Conservation (phyloP, 2,888 invertebrate species). For the Dryococelus australis region DNA sequence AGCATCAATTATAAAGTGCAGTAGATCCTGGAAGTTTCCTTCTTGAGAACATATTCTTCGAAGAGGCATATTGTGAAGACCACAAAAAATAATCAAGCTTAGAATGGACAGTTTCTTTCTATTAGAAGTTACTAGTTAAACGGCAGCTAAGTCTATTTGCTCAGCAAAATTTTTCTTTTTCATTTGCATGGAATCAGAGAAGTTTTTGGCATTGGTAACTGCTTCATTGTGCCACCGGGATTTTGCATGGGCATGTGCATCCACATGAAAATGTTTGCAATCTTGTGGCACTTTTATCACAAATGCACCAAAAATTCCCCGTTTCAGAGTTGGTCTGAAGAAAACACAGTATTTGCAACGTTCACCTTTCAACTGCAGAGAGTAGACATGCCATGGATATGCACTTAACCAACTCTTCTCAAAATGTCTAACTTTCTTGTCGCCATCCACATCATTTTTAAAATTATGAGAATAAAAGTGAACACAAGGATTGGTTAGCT, state of each 20-base stretch:
- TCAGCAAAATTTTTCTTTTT: background rate
- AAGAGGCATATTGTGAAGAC: background rate
- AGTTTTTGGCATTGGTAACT: slow-evolving; percentile 11
- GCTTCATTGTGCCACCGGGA: slow-evolving; percentile 6
- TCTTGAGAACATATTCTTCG: background rate
- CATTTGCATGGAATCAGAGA: background rate
- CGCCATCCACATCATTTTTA: background rate
- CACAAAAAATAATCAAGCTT: background rate
- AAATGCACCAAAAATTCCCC: background rate
- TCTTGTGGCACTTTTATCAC: background rate
- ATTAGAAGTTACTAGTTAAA: background rate
- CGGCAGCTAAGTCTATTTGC: background rate
- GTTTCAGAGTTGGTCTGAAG: background rate
- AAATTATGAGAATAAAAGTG: background rate
- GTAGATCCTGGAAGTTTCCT: background rate
- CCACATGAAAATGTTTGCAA: background rate
- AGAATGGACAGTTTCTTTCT: background rate
- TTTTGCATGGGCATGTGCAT: slow-evolving; percentile 6
- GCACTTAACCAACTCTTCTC: background rate
- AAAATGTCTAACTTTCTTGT: background rate
- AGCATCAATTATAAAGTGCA: background rate
- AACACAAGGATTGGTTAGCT: background rate
- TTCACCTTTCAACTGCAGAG: background rate
- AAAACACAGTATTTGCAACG: background rate
- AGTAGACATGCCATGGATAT: slow-evolving; percentile 1